Conservation (phyloP, 2,888 invertebrate species). For the Trichogramma evanescens region DNA sequence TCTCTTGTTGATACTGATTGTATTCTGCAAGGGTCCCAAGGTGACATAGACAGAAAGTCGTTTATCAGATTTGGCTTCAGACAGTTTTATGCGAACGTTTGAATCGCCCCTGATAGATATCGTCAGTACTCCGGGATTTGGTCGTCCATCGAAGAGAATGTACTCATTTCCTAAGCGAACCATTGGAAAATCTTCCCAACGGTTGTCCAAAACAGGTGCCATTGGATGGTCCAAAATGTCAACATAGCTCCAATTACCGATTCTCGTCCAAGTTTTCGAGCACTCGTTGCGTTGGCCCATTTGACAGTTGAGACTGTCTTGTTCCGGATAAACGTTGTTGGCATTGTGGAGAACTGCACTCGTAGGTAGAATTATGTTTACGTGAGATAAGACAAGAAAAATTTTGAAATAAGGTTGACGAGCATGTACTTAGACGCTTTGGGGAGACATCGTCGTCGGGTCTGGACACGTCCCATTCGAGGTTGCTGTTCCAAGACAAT, state of each 20-base stretch:
- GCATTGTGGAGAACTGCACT: not conserved
- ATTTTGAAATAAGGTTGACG: no score
- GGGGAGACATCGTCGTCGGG: no score
- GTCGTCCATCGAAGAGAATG: not conserved
- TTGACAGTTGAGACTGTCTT: conserved; percentile 9
- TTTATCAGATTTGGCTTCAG: no score
- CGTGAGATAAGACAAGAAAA: no score
- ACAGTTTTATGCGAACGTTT: no score
- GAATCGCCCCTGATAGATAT: no score
- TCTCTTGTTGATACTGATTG: no score
- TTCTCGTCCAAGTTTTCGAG: conserved; percentile 4
- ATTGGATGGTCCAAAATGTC: conserved; percentile 22
- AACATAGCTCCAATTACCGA: conserved; percentile 24
- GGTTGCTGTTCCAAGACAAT: conserved; percentile 28
- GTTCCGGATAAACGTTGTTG: conserved; percentile 1
- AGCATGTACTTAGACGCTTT: no score
- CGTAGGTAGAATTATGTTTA: no score
- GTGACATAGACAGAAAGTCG: no score
- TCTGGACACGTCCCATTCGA: conserved; percentile 4
- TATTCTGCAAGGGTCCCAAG: no score
- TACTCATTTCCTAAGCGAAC: not conserved
- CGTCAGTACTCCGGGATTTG: not conserved
- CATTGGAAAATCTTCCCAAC: conserved; percentile 34
- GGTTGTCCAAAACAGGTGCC: conserved; percentile 30
- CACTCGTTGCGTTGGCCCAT: conserved; percentile 8